Conservation (phyloP, 2,888 invertebrate genomes). For the Sesia apiformis region DNA sequence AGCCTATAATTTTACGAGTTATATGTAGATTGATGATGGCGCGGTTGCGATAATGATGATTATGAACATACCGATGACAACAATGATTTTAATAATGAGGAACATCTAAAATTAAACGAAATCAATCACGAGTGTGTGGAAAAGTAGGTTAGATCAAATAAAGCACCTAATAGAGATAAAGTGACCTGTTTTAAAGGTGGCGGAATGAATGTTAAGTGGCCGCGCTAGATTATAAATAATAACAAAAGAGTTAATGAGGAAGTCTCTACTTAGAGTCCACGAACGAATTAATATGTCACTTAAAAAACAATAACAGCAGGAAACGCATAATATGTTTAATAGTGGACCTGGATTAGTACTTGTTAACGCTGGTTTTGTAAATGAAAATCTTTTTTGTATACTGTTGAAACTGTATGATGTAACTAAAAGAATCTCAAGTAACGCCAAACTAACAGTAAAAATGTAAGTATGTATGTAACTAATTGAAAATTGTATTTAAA, state of each 20-base stretch:
- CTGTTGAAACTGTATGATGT: too few species aligned
- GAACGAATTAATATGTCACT: slow-evolving; percentile 63
- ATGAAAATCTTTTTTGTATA: too few species aligned
- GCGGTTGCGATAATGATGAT: too few species aligned
- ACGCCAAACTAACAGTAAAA: too few species aligned
- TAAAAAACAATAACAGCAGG: slow-evolving; percentile 55
- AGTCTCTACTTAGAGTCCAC: slow-evolving; percentile 57
- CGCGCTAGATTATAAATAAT: slow-evolving; percentile 50
- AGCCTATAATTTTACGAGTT: too few species aligned
- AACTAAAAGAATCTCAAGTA: too few species aligned
- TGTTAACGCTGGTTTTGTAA: slow-evolving; percentile 32
- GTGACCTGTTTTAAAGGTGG: slow-evolving; percentile 45
- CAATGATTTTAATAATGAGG: too few species aligned
- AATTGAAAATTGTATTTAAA: too few species aligned
- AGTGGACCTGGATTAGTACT: slow-evolving; percentile 60
- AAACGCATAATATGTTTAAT: slow-evolving; percentile 59
- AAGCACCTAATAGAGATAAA: slow-evolving; percentile 30
- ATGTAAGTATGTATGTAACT: too few species aligned
- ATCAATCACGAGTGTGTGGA: background rate
- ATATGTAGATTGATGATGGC: too few species aligned
- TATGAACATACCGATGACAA: too few species aligned
- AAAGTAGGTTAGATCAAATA: background rate
- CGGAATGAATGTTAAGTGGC: slow-evolving; percentile 33
- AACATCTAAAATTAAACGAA: too few species aligned
- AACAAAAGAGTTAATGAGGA: slow-evolving; percentile 68